A percentile compares a stretch with the other conserved stretches of the same genome.
phyloP scores from a whole-genome alignment of 1,140 invertebrate genomes.

The Drosophila bipectinata region DNA sequence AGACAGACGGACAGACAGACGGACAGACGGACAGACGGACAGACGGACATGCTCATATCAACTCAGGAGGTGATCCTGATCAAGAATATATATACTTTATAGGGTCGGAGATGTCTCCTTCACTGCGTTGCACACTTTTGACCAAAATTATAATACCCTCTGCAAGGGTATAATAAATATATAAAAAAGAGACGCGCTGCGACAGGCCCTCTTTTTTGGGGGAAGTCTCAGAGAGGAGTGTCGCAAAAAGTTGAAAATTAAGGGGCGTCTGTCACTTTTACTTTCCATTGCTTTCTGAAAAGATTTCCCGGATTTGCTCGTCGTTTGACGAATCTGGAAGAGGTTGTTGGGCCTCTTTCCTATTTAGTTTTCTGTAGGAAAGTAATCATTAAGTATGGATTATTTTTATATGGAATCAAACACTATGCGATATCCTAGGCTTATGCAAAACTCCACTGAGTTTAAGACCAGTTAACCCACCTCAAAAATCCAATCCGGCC shows the following conservation, averaged over 20 bases:
- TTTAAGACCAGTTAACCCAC: slow-evolving; percentile 30
- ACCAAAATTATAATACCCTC: too few relatives aligned
- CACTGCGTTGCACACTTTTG: too few relatives aligned
- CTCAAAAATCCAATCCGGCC: slow-evolving; percentile 30
- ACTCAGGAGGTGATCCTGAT: too few relatives aligned
- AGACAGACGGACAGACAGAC: too few relatives aligned
- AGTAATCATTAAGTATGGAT: not conserved
- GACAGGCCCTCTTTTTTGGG: slow-evolving; percentile 31
- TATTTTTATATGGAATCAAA: not conserved
- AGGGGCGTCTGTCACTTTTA: slow-evolving; percentile 73
- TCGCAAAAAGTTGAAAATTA: slow-evolving; percentile 70
- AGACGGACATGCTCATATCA: too few relatives aligned
- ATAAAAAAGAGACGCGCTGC: slow-evolving; percentile 51
- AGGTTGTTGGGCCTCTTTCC: slow-evolving; percentile 17
- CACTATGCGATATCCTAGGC: not conserved
- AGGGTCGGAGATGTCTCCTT: too few relatives aligned
- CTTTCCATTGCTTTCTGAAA: slow-evolving; percentile 53
- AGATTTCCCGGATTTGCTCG: slow-evolving; percentile 55
- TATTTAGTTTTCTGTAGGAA: slow-evolving; percentile 62
- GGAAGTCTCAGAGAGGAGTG: not conserved
- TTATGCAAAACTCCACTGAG: slow-evolving; percentile 2
- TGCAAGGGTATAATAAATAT: too few relatives aligned
- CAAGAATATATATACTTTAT: too few relatives aligned
- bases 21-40: too few relatives aligned
- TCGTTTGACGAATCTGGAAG: slow-evolving; percentile 31